Conservation (phyloP, 2,888 invertebrate genomes). For the Volucella inanis region DNA sequence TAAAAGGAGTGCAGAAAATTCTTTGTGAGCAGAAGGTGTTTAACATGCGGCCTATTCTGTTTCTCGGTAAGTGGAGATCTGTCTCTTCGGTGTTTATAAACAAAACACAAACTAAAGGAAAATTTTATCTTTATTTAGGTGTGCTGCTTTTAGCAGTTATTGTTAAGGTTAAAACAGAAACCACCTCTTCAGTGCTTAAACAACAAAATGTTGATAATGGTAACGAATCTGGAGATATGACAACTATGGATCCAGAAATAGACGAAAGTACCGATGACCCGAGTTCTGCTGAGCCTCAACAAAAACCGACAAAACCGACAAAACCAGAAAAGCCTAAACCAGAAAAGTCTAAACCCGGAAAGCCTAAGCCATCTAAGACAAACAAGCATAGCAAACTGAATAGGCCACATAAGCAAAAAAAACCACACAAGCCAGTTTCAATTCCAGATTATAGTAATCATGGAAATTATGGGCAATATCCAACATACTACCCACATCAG, state of each 20-base stretch:
- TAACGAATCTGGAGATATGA: too few species aligned
- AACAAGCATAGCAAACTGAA: constrained; percentile 7
- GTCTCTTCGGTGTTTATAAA: neutral
- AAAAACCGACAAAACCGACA: neutral
- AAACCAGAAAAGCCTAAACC: neutral
- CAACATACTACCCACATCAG: constrained; percentile 28
- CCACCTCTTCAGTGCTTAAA: too few species aligned
- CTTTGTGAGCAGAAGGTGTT: constrained; percentile 27
- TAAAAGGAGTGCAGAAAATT: constrained; percentile 28
- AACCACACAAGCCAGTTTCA: neutral
- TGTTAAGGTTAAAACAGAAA: too few species aligned
- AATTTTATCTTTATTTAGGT: constrained; percentile 27
- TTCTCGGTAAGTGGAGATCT: constrained; percentile 39
- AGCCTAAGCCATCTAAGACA: neutral
- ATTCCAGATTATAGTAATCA: constrained; percentile 3
- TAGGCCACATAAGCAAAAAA: neutral
- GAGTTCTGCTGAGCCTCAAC: too few species aligned
- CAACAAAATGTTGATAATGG: too few species aligned
- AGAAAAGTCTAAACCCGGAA: too few species aligned
- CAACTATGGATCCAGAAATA: too few species aligned
- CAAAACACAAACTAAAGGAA: neutral
- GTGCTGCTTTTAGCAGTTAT: constrained; percentile 3
- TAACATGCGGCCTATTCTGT: constrained; percentile 48
- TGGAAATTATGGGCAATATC: neutral
- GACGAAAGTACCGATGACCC: too few species aligned